phyloP scores from a whole-genome alignment of 2,888 invertebrate species.

The Harpalus rufipes region DNA sequence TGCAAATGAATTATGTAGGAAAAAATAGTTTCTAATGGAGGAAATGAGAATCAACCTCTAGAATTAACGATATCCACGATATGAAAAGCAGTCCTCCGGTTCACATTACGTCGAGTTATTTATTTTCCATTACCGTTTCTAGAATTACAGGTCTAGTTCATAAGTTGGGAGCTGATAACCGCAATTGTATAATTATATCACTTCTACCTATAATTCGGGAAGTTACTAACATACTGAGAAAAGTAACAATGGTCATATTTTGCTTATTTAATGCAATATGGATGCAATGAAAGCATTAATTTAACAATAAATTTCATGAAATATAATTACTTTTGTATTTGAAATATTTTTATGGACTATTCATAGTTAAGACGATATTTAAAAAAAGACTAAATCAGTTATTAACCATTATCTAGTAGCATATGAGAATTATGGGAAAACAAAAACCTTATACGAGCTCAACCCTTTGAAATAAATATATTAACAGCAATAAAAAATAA shows the following conservation, averaged over 20 bases:
- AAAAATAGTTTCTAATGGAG: background rate
- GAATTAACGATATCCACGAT: background rate
- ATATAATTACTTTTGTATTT: background rate
- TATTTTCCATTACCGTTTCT: constrained; percentile 37
- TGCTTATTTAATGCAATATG: background rate
- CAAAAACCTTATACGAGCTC: no score
- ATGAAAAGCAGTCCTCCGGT: background rate
- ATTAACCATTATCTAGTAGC: no score
- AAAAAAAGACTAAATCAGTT: background rate
- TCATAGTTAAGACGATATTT: background rate
- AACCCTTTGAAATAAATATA: no score
- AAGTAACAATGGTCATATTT: constrained; percentile 12
- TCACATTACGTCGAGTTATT: constrained; percentile 16
- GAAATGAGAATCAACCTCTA: background rate
- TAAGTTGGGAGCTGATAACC: constrained; percentile 13
- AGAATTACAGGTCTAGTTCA: constrained; percentile 1
- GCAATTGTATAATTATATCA: constrained; percentile 29
- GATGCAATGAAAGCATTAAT: background rate
- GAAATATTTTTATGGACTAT: background rate
- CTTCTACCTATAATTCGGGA: constrained; percentile 19
- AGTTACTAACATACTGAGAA: constrained; percentile 13
- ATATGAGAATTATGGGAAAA: no score
- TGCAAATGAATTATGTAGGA: background rate
- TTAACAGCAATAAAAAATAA: no score
- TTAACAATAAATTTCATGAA: background rate